Evolutionary conservation across 1,140 invertebrate species (phyloP).

Genomic region (Gonioctena quinquepunctata): DNA sequence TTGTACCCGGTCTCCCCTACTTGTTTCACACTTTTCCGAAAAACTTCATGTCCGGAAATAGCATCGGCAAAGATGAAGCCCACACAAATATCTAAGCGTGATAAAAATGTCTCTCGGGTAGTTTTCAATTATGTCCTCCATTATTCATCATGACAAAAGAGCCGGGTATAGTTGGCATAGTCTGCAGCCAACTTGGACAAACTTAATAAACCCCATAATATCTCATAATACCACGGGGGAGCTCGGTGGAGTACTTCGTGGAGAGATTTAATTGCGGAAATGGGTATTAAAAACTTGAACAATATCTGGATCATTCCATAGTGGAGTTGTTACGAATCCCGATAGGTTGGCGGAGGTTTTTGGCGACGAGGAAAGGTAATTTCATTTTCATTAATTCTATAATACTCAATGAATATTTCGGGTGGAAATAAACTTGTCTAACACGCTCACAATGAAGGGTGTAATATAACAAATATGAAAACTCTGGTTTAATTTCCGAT

Average conservation of each 20-base stretch:
- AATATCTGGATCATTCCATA: constrained; percentile 25
- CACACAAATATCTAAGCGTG: not conserved
- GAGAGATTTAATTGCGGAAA: constrained; percentile 38
- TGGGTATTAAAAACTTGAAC: constrained; percentile 36
- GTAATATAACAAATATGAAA: no score
- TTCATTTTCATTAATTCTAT: no score
- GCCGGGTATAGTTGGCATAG: no score
- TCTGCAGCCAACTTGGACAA: constrained; percentile 21
- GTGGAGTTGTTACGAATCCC: not conserved
- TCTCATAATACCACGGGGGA: constrained; percentile 26
- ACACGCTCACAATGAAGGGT: no score
- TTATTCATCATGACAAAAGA: constrained; percentile 1
- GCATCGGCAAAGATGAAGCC: not conserved
- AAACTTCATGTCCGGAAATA: no score
- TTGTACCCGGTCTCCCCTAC: no score
- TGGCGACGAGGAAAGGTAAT: no score
- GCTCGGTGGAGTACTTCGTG: constrained; percentile 22
- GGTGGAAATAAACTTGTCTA: no score
- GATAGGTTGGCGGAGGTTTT: not conserved
- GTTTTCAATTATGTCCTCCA: constrained; percentile 10
- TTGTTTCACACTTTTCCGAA: no score
- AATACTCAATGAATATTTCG: no score
- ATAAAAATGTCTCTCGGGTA: not conserved
- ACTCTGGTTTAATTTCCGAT: no score
- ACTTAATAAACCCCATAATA: constrained; percentile 31